phyloP scores from a whole-genome alignment of 2,888 invertebrate species.

The Ceriagrion tenellum region DNA sequence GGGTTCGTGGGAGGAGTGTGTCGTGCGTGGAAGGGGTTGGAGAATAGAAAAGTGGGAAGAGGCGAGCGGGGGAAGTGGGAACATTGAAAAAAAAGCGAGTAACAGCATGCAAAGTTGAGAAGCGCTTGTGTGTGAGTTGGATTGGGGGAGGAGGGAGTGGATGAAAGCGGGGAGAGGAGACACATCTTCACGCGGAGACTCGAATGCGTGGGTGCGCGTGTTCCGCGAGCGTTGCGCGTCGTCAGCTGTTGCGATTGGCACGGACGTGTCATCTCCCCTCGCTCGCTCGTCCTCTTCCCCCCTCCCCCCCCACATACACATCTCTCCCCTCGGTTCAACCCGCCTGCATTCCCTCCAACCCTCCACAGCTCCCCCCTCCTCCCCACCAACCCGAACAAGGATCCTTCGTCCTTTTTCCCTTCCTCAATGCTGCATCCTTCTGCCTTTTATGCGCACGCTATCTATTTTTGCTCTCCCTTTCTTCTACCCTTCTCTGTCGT shows the following conservation, averaged over 20 bases:
- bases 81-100: slow-evolving; percentile 6
- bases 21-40: not conserved
- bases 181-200: slow-evolving; percentile 51
- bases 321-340: not conserved
- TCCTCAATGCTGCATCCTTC: not conserved
- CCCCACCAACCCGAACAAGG: too few species aligned
- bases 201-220: slow-evolving; percentile 56
- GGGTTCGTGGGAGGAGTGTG: not conserved
- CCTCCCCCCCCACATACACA: not conserved
- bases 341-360: not conserved
- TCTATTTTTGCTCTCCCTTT: not conserved
- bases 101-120: not conserved
- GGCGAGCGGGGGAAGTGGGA: not conserved
- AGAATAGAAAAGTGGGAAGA: not conserved
- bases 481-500: not conserved
- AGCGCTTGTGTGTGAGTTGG: not conserved
- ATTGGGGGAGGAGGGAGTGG: not conserved
- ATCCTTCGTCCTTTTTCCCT: not conserved
- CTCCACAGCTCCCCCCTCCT: not conserved
- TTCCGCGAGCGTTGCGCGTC: slow-evolving; percentile 61
- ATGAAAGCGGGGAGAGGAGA: not conserved
- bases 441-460: not conserved
- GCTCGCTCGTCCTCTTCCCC: not conserved
- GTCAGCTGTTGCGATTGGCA: slow-evolving; percentile 64
- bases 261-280: slow-evolving; percentile 60